Conservation (phyloP, 2,113 vertebrate genomes). For the Peromyscus polionotus region DNA sequence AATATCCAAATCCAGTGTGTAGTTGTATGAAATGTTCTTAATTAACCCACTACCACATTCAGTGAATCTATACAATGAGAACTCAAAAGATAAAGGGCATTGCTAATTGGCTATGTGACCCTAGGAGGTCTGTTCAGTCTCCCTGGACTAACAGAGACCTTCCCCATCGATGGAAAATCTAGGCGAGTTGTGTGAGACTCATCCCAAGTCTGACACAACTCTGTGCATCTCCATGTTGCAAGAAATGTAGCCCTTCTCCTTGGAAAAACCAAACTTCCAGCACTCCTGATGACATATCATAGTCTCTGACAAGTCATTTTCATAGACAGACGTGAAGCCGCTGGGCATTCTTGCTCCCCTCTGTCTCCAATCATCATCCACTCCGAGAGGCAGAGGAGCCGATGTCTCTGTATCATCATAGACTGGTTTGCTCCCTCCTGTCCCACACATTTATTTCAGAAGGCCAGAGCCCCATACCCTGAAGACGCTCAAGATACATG, state of each 20-base stretch:
- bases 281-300: background rate
- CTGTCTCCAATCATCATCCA: background rate
- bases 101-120: background rate
- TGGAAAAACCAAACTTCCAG: conserved; percentile 22
- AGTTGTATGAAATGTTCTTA: background rate
- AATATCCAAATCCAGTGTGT: background rate
- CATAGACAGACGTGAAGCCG: background rate
- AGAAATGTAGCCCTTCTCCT: background rate
- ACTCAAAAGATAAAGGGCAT: background rate
- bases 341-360: conserved; percentile 49
- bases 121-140: background rate
- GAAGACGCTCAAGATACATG: background rate
- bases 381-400: conserved; percentile 20
- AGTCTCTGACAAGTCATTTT: conserved; percentile 30
- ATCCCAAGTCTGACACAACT: background rate
- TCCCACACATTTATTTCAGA: background rate
- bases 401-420: background rate
- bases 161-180: background rate
- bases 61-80: background rate
- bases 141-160: background rate
- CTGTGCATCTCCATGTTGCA: background rate
- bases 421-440: background rate
- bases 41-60: no score
- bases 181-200: background rate
- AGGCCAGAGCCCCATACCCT: background rate